A percentile compares a stretch with the other conserved stretches of the same genome.
Conservation (phyloP, 2,113 vertebrate genomes). For the Gavia stellata region DNA sequence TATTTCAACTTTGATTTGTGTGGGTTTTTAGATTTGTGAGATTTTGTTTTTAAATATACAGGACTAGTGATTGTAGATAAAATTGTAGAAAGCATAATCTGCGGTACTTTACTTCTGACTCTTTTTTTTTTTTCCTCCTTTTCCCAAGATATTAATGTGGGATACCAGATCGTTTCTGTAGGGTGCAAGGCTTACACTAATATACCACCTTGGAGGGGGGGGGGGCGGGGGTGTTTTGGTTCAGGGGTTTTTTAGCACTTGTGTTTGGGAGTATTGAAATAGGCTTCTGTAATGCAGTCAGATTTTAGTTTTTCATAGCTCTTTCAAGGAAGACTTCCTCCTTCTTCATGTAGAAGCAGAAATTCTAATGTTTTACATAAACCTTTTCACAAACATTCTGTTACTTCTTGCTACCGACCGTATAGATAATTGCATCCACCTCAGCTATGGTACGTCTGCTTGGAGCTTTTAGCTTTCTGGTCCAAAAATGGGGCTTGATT, state of each 20-base stretch:
- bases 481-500: not conserved
- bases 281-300: not conserved
- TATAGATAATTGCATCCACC: not conserved
- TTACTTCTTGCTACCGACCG: not conserved
- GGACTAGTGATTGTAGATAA: not conserved
- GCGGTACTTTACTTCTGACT: rapidly evolving
- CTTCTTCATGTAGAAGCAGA: not conserved
- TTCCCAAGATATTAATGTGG: rapidly evolving
- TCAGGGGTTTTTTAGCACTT: not conserved
- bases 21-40: not conserved
- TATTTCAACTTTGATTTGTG: not conserved
- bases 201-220: too few species aligned
- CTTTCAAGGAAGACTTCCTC: not conserved
- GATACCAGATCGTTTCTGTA: not conserved
- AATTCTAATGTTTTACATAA: not conserved
- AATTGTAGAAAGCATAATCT: not conserved
- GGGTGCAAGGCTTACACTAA: not conserved
- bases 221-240: rapidly evolving
- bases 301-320: not conserved
- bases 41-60: not conserved
- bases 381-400: not conserved
- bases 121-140: not conserved
- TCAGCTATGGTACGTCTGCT: not conserved
- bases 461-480: not conserved
- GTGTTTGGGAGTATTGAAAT: not conserved